Evolutionary conservation across 2,797 vertebrate genomes (phyloP), one percentile per base, ranked within the genome.

Genomic region (Pseudomugil gertrudae): DNA sequence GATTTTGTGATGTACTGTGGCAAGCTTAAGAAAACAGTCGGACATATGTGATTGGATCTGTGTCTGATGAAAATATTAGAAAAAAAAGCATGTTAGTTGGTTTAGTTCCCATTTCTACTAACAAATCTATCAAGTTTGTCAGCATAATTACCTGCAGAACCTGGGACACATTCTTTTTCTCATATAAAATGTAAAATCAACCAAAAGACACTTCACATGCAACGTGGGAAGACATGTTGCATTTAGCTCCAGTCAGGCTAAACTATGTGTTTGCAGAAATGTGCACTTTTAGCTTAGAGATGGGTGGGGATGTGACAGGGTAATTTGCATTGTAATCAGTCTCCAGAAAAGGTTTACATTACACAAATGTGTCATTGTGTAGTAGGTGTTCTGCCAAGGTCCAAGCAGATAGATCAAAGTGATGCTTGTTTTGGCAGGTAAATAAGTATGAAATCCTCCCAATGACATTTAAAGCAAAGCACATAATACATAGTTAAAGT

Each of bases 251-350:
- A 64, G 63, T 64, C 57, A 29, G 43, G 64, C 56, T 74, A 59
- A 72, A 66, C 69, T 35, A 27, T 53, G 40, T 27, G 33, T 65
- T 67, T n/a, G 5, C 45, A 58, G 52, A 76, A 75, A 77, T 48
- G 62, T 29, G 9, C 27, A 36, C 66, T 63, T 80, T 63, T 47
- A 72, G 57, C 75, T 69, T 71, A 40, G 63, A 79, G 74, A 77
- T 68, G 4, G 7, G 7, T 6, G 69, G 32, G 9, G 3, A 57
- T 35, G 38, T 69, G 76, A 84, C 69, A 69, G 67, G 74, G 75
- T 82, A 66, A 87, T 88, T 86, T 88, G 70, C 79, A 80, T 85
- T 23, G 66, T 64, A 84, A 86, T 86, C 78, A 71, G 55, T 58
- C 68, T 36, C 10, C 35, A 24, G 58, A 40, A 77, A 77, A 74